Base-by-base conservation (phyloP, 2,888 invertebrate genomes). In the Eucriotettix oculatus region DNA sequence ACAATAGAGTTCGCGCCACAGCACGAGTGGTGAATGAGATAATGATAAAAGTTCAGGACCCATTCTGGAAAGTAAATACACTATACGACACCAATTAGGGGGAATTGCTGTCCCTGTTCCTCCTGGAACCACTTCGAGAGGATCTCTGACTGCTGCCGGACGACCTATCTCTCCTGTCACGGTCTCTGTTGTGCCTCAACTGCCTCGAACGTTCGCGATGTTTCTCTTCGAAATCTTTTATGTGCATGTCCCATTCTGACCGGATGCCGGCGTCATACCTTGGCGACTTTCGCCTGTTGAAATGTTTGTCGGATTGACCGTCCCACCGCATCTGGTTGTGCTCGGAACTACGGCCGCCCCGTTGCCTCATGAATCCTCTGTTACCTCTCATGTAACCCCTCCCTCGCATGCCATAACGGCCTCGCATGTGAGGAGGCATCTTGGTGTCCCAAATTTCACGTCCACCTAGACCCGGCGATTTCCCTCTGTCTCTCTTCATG, bases 141-240 rank as follows among this genome's bases (percentile, higher is more conserved):
- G 60, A 57, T 52, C 60, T 60, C 16, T 53, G 41, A 48, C 40
- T 59, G 40, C 48, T 57, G 16, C 54, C 16, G 14, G 57, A 42
- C 17, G 59, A 40, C n/a, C 56, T 55, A 10, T 16, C 17, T 14
- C 29, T 29, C 54, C 54, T 54, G 16, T 59, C 59, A 52, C 60
- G 56, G 16, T 60, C 60, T 16, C 60, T 60, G 17, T 60, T 40
- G 40, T 48, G 44, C 16, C 55, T 43, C 41, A 40, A 42, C 41
- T 59, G 55, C 44, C 57, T 53, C 9, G 57, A 44, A 52, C 60
- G 52, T 52, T 59, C 59, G 10, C 59, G 59, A 11, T 48, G 56
- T 40, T 60, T 60, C 29, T 60, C 60, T 42, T 60, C 60, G 54
- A 60, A 60, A 16, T 60, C 60, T 54, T 60, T 60, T 54, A 54